A percentile compares a stretch with the other conserved stretches of the same genome.
Conservation (phyloP, 2,113 vertebrate species). For the Daboia siamensis region DNA sequence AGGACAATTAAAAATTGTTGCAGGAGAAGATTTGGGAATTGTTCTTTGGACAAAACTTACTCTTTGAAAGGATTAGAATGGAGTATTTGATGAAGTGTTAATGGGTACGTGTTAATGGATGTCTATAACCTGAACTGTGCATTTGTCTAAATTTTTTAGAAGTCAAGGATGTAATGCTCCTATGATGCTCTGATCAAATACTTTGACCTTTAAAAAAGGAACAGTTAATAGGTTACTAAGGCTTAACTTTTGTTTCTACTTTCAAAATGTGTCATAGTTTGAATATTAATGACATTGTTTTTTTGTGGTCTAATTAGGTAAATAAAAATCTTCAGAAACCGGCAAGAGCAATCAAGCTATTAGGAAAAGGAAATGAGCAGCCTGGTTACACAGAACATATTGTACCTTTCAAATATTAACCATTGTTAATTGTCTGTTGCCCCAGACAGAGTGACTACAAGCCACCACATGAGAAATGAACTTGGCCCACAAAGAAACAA, state of each 20-base stretch:
- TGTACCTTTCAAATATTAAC: constrained; percentile 74
- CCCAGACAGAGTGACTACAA: constrained; percentile 63
- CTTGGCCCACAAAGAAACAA: constrained; percentile 50
- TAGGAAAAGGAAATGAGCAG: constrained; percentile 71
- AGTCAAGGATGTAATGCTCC: not conserved
- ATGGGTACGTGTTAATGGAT: not conserved
- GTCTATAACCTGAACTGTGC: not conserved
- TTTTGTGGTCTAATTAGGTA: constrained; percentile 41
- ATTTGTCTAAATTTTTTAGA: not conserved
- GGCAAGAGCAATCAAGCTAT: constrained; percentile 58
- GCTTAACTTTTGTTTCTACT: constrained; percentile 11
- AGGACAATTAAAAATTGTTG: not conserved
- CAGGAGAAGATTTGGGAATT: not conserved
- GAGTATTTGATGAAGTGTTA: not conserved
- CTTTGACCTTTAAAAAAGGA: constrained; percentile 11
- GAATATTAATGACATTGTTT: constrained; percentile 28
- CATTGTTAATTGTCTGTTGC: constrained; percentile 63
- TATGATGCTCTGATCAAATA: not conserved
- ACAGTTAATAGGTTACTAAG: constrained; percentile 21
- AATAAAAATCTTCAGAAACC: constrained; percentile 37
- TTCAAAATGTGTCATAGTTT: constrained; percentile 34
- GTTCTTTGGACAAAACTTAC: not conserved
- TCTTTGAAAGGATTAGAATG: not conserved
- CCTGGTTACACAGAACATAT: constrained; percentile 57
- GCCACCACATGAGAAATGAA: constrained; percentile 59